Base-by-base conservation (phyloP, 1,140 invertebrate genomes). In the Monochamus saltuarius region DNA sequence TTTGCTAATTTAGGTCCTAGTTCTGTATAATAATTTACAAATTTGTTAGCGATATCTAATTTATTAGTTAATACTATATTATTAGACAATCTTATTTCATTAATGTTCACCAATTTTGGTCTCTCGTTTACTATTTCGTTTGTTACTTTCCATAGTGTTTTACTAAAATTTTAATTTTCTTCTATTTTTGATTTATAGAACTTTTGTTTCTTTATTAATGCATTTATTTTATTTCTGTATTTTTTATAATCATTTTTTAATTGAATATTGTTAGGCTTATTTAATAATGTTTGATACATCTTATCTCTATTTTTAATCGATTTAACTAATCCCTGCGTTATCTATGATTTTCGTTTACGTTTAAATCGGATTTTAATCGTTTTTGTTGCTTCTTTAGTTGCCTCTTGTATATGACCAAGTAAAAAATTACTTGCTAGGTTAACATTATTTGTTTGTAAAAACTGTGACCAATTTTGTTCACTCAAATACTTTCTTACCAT, bases 361-460 rank as follows among this genome's bases (percentile, higher is more conserved):
- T 53, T 53, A 8, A 19, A 16, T 53, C 39, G 36, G 35, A 53
- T 53, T 53, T 53, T 53, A 42, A 53, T 16, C 39, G 35, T 53
- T 4, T 14, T 16, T 7, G 17, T 53, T 53, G 10, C 16, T 2
- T 53, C 16, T 38, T 9, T 53, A n/a, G 13, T n/a, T 53, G 17
- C 35, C 17, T 53, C n/a, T n/a, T n/a, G n/a, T n/a, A n/a, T n/a
- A n/a, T n/a, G n/a, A n/a, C n/a, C n/a, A n/a, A n/a, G n/a, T 16
- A 53, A 22, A 0, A 53, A n/a, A 7, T 53, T 16, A 16, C 16
- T 10, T 16, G 39, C 39, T 53, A 38, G 4, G 9, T 53, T 16
- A 7, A 17, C 35, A 53, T 40, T 16, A 38, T 53, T 19, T 0
- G 35, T n/a, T 53, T 53, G 7, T 19, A 38, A 53, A 10, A 53